Evolutionary conservation across 2,888 invertebrate genomes (phyloP).

Genomic region (Lithophane semibrunnea): DNA sequence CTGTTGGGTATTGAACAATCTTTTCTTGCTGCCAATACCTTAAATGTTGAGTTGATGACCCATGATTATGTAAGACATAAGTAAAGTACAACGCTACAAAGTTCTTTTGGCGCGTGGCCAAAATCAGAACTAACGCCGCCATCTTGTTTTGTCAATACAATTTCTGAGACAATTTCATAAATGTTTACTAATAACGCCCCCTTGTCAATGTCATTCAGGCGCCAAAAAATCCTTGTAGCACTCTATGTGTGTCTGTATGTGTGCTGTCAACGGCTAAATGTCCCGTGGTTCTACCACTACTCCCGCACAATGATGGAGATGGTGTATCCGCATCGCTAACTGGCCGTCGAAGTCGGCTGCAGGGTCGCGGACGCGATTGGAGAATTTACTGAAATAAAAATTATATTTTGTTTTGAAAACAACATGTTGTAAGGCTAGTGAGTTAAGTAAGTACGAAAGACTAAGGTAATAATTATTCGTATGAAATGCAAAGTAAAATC

Average conservation of each 20-base stretch:
- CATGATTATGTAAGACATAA: background rate
- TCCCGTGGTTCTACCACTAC: conserved; percentile 62
- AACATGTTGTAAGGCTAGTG: conserved; percentile 20
- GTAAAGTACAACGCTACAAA: background rate
- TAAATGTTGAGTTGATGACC: background rate
- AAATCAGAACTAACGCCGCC: background rate
- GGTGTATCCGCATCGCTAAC: conserved; percentile 87
- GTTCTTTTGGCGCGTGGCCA: background rate
- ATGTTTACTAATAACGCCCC: background rate
- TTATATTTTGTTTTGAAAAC: conserved; percentile 49
- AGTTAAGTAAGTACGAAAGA: background rate
- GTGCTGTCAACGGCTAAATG: conserved; percentile 52
- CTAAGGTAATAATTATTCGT: background rate
- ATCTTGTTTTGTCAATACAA: background rate
- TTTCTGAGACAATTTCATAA: background rate
- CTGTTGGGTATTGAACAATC: background rate
- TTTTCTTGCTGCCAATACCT: background rate
- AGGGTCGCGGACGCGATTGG: conserved; percentile 84
- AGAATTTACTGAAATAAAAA: conserved; percentile 80
- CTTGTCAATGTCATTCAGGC: background rate
- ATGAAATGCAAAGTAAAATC: background rate
- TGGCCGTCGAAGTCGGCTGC: conserved; percentile 88
- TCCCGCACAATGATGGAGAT: conserved; percentile 84
- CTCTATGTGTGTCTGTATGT: background rate
- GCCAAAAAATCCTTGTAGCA: background rate